These are phyloP conservation scores for Vesta saturnalis DNA, from an alignment of 2,888 invertebrate species.

Conservation along the genomic window DNA sequence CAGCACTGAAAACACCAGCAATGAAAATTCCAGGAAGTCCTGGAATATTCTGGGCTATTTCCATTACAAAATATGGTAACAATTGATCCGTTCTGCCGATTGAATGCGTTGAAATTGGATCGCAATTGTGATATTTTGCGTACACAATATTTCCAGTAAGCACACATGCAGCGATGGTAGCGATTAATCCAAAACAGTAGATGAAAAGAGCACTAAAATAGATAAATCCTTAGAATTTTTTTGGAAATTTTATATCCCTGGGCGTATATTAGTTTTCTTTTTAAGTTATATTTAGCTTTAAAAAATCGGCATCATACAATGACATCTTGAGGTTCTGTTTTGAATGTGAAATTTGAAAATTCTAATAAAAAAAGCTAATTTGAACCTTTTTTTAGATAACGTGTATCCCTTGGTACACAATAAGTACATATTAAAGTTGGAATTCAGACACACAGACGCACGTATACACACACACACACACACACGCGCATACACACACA, in stretches of 20 bases:
- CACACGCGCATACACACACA: too few species aligned
- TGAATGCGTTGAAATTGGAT: conserved; percentile 69
- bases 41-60: conserved; percentile 71
- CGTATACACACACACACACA: too few species aligned
- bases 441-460: too few species aligned
- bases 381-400: too few species aligned
- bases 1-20: conserved; percentile 78
- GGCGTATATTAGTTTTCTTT: too few species aligned
- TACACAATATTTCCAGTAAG: conserved; percentile 70
- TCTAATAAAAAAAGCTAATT: too few species aligned
- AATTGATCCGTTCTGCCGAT: conserved; percentile 67
- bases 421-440: too few species aligned
- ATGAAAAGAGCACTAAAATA: conserved; percentile 24
- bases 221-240: not conserved
- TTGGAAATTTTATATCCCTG: too few species aligned
- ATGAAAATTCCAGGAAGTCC: conserved; percentile 80
- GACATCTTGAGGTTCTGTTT: not conserved
- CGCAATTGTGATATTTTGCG: conserved; percentile 72
- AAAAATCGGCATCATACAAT: too few species aligned
- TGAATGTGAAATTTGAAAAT: not conserved
- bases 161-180: conserved; percentile 68
- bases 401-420: too few species aligned
- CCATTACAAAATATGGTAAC: conserved; percentile 78
- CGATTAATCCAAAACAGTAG: conserved; percentile 62
- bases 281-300: too few species aligned